phyloP scores from a whole-genome alignment of 2,797 vertebrate genomes.

The Sarcoramphus papa region DNA sequence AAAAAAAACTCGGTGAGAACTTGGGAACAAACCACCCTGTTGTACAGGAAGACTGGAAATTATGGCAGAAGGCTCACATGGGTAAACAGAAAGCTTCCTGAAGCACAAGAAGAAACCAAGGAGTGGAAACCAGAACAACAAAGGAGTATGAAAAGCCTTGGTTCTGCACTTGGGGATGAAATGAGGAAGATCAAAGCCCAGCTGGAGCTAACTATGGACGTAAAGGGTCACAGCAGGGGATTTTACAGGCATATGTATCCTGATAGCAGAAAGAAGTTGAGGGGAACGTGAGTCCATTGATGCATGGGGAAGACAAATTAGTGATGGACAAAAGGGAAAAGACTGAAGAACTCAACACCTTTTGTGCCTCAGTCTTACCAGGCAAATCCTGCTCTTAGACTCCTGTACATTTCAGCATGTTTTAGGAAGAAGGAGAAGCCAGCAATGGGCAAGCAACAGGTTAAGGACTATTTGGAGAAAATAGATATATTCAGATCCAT shows the following conservation, averaged over 20 bases:
- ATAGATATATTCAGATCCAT: neutral
- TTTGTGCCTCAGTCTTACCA: neutral
- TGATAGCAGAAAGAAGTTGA: neutral
- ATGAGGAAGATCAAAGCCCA: neutral
- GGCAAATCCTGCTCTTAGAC: neutral
- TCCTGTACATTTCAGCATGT: neutral
- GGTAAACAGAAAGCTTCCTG: neutral
- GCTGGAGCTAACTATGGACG: neutral
- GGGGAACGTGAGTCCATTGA: neutral
- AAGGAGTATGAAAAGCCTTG: neutral
- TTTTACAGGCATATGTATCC: neutral
- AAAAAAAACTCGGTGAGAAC: neutral
- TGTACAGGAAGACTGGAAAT: neutral
- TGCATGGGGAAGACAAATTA: neutral
- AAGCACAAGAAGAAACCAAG: neutral
- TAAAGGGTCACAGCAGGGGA: neutral
- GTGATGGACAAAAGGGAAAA: neutral
- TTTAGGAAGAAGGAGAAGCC: neutral
- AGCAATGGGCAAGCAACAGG: neutral
- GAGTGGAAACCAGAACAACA: neutral
- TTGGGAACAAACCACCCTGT: neutral
- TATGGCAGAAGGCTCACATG: neutral
- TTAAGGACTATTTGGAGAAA: neutral
- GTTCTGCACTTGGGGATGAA: neutral
- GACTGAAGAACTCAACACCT: neutral